These are phyloP conservation scores for Albula goreensis DNA, from an alignment of 2,113 vertebrate species.

Conservation along the genomic window DNA sequence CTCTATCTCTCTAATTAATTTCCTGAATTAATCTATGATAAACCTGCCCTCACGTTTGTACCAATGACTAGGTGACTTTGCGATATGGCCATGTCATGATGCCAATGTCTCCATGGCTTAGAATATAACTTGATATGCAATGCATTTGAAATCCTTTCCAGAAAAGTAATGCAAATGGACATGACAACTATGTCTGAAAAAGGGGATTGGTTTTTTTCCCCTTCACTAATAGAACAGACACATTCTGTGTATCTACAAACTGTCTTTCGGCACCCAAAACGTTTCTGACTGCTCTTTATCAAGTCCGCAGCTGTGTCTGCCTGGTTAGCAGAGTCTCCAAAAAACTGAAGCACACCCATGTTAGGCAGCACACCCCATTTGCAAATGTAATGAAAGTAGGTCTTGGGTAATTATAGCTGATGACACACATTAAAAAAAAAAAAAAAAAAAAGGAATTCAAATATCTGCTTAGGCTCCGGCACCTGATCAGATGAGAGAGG, in stretches of 20 bases:
- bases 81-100: neutral
- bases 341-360: neutral
- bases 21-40: too few species aligned
- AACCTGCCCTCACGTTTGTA: too few species aligned
- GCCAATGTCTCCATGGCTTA: neutral
- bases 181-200: neutral
- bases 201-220: neutral
- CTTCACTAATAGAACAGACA: neutral
- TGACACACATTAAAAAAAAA: neutral
- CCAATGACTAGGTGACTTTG: too few species aligned
- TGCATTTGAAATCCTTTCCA: neutral
- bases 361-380: neutral
- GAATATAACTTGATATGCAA: neutral
- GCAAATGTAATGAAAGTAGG: neutral
- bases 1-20: too few species aligned
- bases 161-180: neutral
- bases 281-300: neutral
- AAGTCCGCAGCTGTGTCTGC: neutral
- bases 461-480: neutral
- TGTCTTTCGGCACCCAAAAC: neutral
- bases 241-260: neutral
- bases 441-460: too few species aligned
- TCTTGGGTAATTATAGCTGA: neutral
- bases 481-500: neutral
- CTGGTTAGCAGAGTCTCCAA: neutral